Conservation (phyloP, 2,113 vertebrate genomes). For the Chascanopsetta lugubris region DNA sequence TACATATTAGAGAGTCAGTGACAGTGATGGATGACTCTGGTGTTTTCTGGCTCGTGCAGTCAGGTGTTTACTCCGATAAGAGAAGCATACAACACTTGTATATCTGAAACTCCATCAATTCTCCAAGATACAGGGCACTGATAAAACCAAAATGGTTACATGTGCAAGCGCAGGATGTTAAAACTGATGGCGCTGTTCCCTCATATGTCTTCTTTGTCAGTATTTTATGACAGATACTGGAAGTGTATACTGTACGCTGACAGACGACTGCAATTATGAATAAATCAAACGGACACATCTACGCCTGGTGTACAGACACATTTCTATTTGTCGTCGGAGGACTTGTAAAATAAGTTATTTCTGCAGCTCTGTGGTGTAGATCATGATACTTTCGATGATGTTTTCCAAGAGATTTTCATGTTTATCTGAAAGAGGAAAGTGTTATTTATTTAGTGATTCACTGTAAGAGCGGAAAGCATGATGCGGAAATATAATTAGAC, state of each 20-base stretch:
- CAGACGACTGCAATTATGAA: slow-evolving; percentile 10
- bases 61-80: slow-evolving; percentile 58
- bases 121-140: slow-evolving; percentile 21
- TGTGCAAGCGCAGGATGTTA: slow-evolving; percentile 23
- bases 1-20: neutral
- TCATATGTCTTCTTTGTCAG: slow-evolving; percentile 20
- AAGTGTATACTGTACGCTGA: neutral
- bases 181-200: slow-evolving; percentile 1
- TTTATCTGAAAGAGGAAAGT: slow-evolving; percentile 12
- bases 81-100: slow-evolving; percentile 9
- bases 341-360: slow-evolving; percentile 15
- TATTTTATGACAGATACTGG: slow-evolving; percentile 23
- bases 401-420: slow-evolving; percentile 9
- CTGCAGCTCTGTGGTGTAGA: slow-evolving; percentile 7
- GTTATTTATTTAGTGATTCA: slow-evolving; percentile 7
- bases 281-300: slow-evolving; percentile 29
- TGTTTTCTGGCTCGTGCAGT: slow-evolving; percentile 18
- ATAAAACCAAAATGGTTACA: slow-evolving; percentile 38
- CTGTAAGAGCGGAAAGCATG: neutral
- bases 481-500: slow-evolving; percentile 14
- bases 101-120: slow-evolving; percentile 28
- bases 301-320: slow-evolving; percentile 1
- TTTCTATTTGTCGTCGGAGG: slow-evolving; percentile 13
- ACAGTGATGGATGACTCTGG: slow-evolving; percentile 42
- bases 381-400: slow-evolving; percentile 12